Base-by-base conservation (phyloP, 2,113 vertebrate genomes). In the Serilophus lunatus region DNA sequence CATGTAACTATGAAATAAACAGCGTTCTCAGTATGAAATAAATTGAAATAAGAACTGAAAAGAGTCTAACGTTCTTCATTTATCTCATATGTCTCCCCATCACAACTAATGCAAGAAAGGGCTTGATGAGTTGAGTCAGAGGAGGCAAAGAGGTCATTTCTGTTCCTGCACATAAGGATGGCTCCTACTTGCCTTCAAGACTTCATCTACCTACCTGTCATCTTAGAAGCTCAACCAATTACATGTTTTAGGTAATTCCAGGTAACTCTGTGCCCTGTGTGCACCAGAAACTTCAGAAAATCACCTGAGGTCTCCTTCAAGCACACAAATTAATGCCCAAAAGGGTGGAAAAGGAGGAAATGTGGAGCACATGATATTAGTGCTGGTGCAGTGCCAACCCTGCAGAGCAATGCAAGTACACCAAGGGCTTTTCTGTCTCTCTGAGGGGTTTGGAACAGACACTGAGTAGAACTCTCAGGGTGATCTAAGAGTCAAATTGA, bases 251-350 rank as follows among this genome's bases (percentile, higher is more conserved):
- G 31, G 18, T 45, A 65, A 38, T 23, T 29, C 20, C 38, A 2
- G 6, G 13, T 7, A 11, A 14, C 7, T 25, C 7, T 5, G 25
- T 45, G 22, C 17, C 25, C 29, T 35, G 38, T 0, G 0, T 26
- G 16, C 38, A 68, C 18, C 22, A 90, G 53, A 59, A 92, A 51
- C 29, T 10, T 12, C 53, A 88, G 40, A 17, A 83, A 74, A 57
- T 14, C 45, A 60, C n/a, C 12, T 40, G 19, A 4, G 9, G 1
- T 75, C 35, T 79, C 69, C 33, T 54, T 3, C 7, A 35, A 66
- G 19, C 20, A 4, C 22, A 53, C n/a, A 53, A n/a, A 35, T 0
- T 2, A n/a, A 18, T 6, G 5, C 3, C 33, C 42, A 51, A 4
- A 19, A 76, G 7, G 12, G 5, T 57, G 70, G 36, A 79, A 69